phyloP scores from a whole-genome alignment of 2,113 vertebrate genomes.

The Lutjanus erythropterus region DNA sequence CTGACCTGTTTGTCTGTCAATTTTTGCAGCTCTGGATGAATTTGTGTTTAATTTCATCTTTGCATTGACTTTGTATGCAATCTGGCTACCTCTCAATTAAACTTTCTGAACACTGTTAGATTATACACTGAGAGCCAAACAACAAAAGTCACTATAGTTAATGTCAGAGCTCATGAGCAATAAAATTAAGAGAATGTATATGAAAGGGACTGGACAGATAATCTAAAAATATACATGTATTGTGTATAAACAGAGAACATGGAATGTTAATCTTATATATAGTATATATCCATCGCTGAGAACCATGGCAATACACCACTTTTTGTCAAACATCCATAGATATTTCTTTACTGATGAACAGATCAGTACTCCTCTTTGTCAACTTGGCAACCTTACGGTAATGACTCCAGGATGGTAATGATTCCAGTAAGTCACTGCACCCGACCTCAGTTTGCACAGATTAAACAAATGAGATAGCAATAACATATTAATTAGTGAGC shows the following conservation, averaged over 20 bases:
- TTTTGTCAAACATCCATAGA: too few relatives aligned
- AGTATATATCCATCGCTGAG: too few relatives aligned
- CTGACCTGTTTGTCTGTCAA: too few relatives aligned
- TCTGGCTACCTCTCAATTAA: background rate
- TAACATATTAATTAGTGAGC: background rate
- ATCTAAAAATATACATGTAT: too few relatives aligned
- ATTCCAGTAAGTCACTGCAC: background rate
- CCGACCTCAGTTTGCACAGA: background rate
- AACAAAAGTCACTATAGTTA: background rate
- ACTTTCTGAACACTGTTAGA: background rate
- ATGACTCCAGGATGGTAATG: too few relatives aligned
- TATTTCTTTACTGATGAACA: background rate
- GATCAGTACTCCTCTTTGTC: background rate
- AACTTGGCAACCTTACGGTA: background rate
- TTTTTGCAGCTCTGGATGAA: too few relatives aligned
- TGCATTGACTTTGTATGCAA: background rate
- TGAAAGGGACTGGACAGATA: background rate
- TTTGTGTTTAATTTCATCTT: background rate
- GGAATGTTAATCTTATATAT: too few relatives aligned
- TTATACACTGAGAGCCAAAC: too few relatives aligned
- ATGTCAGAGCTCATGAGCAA: background rate
- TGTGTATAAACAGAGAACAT: too few relatives aligned
- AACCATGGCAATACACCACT: too few relatives aligned
- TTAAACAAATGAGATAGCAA: slow-evolving; percentile 4
- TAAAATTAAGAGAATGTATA: too few relatives aligned